A percentile compares a stretch with the other conserved stretches of the same genome.
phyloP scores from a whole-genome alignment of 2,113 vertebrate genomes.

The human (Homo sapiens) region DNA sequence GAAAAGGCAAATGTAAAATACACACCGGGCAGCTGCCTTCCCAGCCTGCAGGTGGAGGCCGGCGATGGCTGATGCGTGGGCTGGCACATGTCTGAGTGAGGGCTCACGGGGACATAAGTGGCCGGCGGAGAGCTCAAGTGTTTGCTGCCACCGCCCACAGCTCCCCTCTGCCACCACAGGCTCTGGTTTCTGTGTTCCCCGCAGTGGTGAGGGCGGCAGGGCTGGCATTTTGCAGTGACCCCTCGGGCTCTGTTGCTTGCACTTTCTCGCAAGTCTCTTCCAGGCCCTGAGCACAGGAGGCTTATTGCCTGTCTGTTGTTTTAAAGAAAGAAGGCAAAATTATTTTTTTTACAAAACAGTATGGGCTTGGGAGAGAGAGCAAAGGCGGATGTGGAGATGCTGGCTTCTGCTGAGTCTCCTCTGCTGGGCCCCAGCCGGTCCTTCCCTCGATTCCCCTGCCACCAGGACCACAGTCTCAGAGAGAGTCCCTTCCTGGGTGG shows the following conservation, averaged over 20 bases:
- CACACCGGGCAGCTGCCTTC: rapidly evolving
- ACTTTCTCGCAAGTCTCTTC: not conserved
- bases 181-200: not conserved
- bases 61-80: not conserved
- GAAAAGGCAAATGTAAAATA: not conserved
- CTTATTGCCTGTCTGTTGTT: not conserved
- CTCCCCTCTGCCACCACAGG: no score
- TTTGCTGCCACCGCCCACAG: rapidly evolving
- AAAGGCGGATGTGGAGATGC: rapidly evolving
- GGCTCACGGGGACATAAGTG: rapidly evolving
- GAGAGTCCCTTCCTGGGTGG: rapidly evolving
- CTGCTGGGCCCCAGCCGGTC: not conserved
- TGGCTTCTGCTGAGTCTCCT: no score
- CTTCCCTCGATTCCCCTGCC: not conserved
- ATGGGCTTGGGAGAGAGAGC: not conserved
- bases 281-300: rapidly evolving
- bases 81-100: rapidly evolving
- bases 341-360: not conserved
- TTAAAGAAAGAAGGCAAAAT: not conserved
- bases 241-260: rapidly evolving
- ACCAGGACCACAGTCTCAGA: not conserved
- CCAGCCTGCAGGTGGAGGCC: rapidly evolving
- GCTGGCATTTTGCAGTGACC: not conserved
- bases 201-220: rapidly evolving
- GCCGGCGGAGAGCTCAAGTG: rapidly evolving